Percentiles rank a stretch among this genome's conserved stretches.
phyloP scores from a whole-genome alignment of 2,888 invertebrate species.

The Marronus borbonicus region DNA sequence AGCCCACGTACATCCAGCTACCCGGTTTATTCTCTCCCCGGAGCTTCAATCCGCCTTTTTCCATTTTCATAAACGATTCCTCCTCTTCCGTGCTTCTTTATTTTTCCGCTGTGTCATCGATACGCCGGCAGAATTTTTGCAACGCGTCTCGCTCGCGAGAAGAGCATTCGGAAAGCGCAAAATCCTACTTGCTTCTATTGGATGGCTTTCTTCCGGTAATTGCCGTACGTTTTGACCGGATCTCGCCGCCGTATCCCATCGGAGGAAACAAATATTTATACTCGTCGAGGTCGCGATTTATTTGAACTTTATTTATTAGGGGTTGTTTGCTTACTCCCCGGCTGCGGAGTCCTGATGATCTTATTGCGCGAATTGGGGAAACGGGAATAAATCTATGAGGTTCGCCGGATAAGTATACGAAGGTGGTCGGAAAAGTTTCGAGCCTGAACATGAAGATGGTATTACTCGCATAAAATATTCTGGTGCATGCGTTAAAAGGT shows the following conservation, averaged over 20 bases:
- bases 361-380: constrained; percentile 25
- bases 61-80: constrained; percentile 19
- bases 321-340: neutral
- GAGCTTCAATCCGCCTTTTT: neutral
- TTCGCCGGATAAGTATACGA: no score
- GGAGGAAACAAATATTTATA: constrained; percentile 21
- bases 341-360: neutral
- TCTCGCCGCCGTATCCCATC: neutral
- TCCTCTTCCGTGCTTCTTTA: neutral
- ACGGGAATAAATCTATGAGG: no score
- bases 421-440: no score
- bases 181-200: neutral
- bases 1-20: neutral
- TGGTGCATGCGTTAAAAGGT: no score
- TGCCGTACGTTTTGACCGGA: constrained; percentile 10
- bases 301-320: constrained; percentile 32
- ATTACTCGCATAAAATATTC: no score
- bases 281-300: constrained; percentile 15
- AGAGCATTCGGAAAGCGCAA: neutral
- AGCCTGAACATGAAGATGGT: no score
- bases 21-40: neutral
- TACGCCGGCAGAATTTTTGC: neutral
- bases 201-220: neutral
- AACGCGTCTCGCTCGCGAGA: neutral
- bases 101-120: constrained; percentile 1